Conservation (phyloP, 2,113 vertebrate genomes). For the Antechinus flavipes region DNA sequence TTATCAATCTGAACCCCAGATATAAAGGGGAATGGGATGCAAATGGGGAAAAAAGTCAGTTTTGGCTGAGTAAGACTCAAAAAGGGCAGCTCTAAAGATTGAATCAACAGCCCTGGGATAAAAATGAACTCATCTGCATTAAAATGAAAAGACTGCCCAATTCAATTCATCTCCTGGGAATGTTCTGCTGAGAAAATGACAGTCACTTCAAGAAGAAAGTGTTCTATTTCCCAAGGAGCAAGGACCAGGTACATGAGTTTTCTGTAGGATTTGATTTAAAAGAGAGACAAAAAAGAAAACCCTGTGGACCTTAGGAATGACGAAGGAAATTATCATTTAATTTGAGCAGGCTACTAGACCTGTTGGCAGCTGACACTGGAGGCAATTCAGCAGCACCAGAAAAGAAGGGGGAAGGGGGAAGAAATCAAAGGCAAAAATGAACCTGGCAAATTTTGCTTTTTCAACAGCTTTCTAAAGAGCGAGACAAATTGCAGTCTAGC, state of each 20-base stretch:
- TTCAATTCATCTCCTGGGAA: conserved; percentile 59
- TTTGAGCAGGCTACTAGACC: conserved; percentile 43
- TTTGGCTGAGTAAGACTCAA: conserved; percentile 59
- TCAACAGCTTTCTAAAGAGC: conserved; percentile 40
- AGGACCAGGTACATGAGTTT: conserved; percentile 55
- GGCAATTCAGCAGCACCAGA: conserved; percentile 51
- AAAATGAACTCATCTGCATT: conserved; percentile 48
- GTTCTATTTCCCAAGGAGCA: conserved; percentile 55
- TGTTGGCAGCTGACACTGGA: conserved; percentile 43
- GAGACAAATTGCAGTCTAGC: conserved; percentile 41
- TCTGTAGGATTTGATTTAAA: conserved; percentile 65
- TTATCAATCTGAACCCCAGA: conserved; percentile 45
- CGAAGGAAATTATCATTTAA: conserved; percentile 63
- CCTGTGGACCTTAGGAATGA: conserved; percentile 34
- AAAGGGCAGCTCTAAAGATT: conserved; percentile 46
- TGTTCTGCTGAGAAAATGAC: conserved; percentile 44
- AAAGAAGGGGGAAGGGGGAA: neutral
- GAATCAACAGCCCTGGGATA: conserved; percentile 67
- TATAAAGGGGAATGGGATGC: conserved; percentile 61
- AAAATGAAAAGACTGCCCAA: conserved; percentile 45
- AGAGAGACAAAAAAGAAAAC: neutral
- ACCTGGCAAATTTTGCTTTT: conserved; percentile 61
- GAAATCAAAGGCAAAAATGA: conserved; percentile 26
- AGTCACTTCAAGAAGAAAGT: conserved; percentile 57
- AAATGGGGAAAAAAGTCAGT: conserved; percentile 58